Evolutionary conservation across 2,888 invertebrate species (phyloP), one percentile per base, ranked within the genome.

Genomic region (Pterostichus niger): DNA sequence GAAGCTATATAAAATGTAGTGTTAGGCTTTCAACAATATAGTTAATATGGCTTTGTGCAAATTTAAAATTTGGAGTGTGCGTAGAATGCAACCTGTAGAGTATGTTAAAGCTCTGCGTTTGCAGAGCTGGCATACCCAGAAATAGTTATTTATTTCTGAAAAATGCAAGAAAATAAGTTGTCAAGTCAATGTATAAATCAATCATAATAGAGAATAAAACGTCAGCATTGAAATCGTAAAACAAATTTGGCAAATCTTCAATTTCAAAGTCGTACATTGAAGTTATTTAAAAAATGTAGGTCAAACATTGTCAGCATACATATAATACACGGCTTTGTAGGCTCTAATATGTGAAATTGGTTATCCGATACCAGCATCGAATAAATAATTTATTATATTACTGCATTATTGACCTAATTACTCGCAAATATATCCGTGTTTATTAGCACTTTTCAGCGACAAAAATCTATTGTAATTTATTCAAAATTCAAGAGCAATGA

Each of bases 271-370:
- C 40, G 35, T 71, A 31, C 17, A 31, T 13, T 5, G 24, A 40
- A 71, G 71, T 71, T 71, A 71, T 71, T 71, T 71, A 71, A 71
- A 71, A 71, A 71, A 71, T 71, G n/a, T 71, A 44, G 71, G 71
- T 17, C 71, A 71, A n/a, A 71, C 71, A 15, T 15, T 71, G 71
- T 71, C 71, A 40, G 71, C 71, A 44, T 71, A 11, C 35, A 13
- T 33, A 71, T 44, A 71, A 71, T 71, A 71, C 71, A 5, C 9
- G 1, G 40, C 40, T 40, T 40, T 52, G 52, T 56, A 56, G 17
- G 17, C 17, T 56, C 15, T 17, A 17, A 56, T 56, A 56, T 56
- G 56, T 56, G 56, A 56, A 56, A 56, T 56, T 56, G 9, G 49
- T 13, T 56, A 56, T 17, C 10, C 52, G 52, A 9, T 40, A 9